phyloP scores from a whole-genome alignment of 2,797 vertebrate species.

The Sebastes ruberrimus region DNA sequence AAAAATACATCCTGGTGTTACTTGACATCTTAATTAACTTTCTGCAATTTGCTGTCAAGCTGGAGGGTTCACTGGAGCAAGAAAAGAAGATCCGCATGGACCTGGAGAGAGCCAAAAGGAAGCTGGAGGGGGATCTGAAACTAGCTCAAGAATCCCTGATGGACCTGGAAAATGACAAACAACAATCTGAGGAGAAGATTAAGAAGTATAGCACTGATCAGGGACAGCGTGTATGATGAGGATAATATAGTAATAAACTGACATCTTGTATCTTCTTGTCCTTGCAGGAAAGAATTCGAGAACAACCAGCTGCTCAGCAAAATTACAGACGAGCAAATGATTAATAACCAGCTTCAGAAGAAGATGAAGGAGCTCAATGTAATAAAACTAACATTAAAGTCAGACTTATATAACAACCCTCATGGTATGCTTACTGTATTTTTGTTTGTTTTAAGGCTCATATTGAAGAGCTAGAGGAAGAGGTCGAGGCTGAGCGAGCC shows the following conservation, averaged over 20 bases:
- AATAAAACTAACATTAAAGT: neutral
- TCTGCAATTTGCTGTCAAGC: constrained; percentile 58
- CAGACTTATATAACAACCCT: no score
- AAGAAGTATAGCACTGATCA: constrained; percentile 79
- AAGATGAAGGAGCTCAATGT: constrained; percentile 85
- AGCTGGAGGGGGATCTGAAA: constrained; percentile 88
- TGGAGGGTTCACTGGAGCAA: constrained; percentile 86
- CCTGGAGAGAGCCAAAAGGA: constrained; percentile 85
- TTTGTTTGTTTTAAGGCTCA: constrained; percentile 76
- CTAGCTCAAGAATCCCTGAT: constrained; percentile 84
- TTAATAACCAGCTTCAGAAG: constrained; percentile 75
- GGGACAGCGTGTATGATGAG: neutral
- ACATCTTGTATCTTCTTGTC: neutral
- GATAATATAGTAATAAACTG: neutral
- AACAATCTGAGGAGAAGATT: constrained; percentile 86
- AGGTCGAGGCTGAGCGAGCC: constrained; percentile 84
- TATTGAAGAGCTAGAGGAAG: constrained; percentile 88
- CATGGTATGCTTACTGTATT: rapidly evolving
- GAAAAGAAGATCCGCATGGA: constrained; percentile 87
- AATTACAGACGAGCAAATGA: constrained; percentile 82
- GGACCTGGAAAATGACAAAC: constrained; percentile 86
- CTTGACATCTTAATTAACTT: neutral
- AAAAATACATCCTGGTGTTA: neutral
- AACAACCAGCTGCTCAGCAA: constrained; percentile 83
- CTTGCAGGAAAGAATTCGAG: constrained; percentile 88